Evolutionary conservation across 2,797 vertebrate species (phyloP).

Genomic region (Neosilurus hyrtlii): DNA sequence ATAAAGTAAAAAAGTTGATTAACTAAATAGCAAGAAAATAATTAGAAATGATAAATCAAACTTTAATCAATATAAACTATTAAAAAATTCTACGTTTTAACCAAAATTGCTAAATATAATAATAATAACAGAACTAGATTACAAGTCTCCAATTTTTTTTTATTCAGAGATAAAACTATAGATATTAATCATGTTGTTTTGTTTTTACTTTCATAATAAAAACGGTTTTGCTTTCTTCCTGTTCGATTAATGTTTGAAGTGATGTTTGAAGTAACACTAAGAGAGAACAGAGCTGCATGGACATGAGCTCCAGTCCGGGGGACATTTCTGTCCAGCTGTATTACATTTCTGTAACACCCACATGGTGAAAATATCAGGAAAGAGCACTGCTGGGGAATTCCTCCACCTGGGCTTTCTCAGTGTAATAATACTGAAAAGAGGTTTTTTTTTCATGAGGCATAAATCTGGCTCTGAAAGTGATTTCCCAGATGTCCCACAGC

Average conservation of each 20-base stretch:
- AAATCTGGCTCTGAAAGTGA: constrained; percentile 63
- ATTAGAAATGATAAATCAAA: neutral
- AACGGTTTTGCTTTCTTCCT: neutral
- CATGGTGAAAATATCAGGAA: constrained; percentile 22
- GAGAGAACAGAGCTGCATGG: neutral
- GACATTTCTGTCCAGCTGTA: neutral
- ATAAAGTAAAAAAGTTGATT: neutral
- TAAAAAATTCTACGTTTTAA: neutral
- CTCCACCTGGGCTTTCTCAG: constrained; percentile 48
- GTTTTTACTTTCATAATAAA: neutral
- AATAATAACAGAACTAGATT: neutral
- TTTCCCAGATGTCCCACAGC: constrained; percentile 57
- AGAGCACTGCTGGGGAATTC: constrained; percentile 18
- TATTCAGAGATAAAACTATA: no score
- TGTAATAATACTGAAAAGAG: constrained; percentile 50
- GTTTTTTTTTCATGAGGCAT: constrained; percentile 58
- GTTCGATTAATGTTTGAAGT: neutral
- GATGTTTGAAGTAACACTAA: neutral
- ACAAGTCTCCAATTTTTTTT: no score
- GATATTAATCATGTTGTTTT: no score
- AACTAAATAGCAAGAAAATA: neutral
- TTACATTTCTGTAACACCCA: constrained; percentile 1
- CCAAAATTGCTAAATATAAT: neutral
- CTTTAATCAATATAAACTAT: neutral
- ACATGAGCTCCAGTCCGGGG: neutral